These are phyloP conservation scores for Bellardia pandia DNA, from an alignment of 2,888 invertebrate genomes.

Conservation along the genomic window DNA sequence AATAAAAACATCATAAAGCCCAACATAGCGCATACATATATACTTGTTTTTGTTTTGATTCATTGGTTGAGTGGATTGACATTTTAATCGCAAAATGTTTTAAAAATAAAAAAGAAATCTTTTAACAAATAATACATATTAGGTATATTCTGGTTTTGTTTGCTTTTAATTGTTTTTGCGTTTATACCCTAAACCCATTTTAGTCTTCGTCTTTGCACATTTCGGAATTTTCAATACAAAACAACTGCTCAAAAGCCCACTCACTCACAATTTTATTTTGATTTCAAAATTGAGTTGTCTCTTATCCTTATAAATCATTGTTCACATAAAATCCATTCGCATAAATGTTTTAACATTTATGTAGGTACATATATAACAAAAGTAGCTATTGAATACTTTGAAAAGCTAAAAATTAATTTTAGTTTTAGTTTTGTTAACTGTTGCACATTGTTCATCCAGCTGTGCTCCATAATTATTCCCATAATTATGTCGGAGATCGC, in stretches of 20 bases:
- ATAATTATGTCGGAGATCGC: too few relatives aligned
- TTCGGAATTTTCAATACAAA: neutral
- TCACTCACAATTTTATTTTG: neutral
- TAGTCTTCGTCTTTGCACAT: neutral
- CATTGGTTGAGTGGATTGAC: conserved; percentile 30
- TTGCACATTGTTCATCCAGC: too few relatives aligned
- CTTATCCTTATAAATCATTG: too few relatives aligned
- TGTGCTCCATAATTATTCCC: too few relatives aligned
- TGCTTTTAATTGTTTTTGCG: neutral
- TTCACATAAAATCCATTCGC: too few relatives aligned
- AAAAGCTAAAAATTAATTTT: too few relatives aligned
- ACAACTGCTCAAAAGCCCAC: neutral
- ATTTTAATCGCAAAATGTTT: conserved; percentile 31
- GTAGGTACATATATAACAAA: too few relatives aligned
- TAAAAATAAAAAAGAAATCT: conserved; percentile 15
- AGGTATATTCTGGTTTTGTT: conserved; percentile 1
- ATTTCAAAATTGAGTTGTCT: too few relatives aligned
- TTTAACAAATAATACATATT: neutral
- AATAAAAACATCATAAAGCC: neutral
- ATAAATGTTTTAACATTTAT: too few relatives aligned
- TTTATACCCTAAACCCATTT: conserved; percentile 13
- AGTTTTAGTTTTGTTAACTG: too few relatives aligned
- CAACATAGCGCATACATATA: neutral
- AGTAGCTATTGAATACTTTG: too few relatives aligned
- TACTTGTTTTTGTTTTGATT: conserved; percentile 14